These are phyloP conservation scores for Drosophila pallidifrons DNA, from an alignment of 1,140 invertebrate species.

Conservation along the genomic window DNA sequence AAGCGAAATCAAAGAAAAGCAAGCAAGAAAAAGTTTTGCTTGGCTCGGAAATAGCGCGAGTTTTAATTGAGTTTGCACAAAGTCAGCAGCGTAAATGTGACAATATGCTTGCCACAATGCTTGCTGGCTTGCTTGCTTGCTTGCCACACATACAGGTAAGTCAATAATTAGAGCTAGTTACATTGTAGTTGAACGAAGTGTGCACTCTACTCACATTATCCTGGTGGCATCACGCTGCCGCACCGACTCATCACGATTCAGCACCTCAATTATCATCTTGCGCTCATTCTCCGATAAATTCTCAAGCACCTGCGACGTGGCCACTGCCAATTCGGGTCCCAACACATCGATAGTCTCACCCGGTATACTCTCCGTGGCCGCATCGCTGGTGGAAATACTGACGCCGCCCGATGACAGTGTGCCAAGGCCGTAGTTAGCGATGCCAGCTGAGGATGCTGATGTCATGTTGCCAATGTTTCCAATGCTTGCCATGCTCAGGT, in stretches of 20 bases:
- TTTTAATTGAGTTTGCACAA: slow-evolving; percentile 57
- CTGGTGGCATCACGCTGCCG: slow-evolving; percentile 82
- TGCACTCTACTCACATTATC: slow-evolving; percentile 78
- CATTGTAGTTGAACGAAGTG: neutral
- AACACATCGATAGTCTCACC: slow-evolving; percentile 77
- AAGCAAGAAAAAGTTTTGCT: neutral
- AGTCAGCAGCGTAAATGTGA: neutral
- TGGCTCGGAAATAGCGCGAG: slow-evolving; percentile 24
- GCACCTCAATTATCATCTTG: slow-evolving; percentile 84
- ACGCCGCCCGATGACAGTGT: slow-evolving; percentile 30
- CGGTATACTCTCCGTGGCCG: slow-evolving; percentile 74
- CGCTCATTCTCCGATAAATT: slow-evolving; percentile 84
- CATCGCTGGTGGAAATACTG: slow-evolving; percentile 60
- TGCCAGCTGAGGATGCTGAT: neutral
- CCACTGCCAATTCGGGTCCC: slow-evolving; percentile 79
- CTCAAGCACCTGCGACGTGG: slow-evolving; percentile 81
- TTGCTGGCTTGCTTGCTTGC: neutral
- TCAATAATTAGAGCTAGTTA: slow-evolving; percentile 13
- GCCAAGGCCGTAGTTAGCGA: slow-evolving; percentile 26
- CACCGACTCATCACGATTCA: slow-evolving; percentile 82
- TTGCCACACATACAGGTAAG: neutral
- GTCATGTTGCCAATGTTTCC: slow-evolving; percentile 34
- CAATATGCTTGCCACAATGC: neutral
- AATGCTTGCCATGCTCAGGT: slow-evolving; percentile 43
- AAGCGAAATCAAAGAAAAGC: slow-evolving; percentile 14